Evolutionary conservation across 2,113 vertebrate species (phyloP).

Genomic region (Ceratotherium simum): DNA sequence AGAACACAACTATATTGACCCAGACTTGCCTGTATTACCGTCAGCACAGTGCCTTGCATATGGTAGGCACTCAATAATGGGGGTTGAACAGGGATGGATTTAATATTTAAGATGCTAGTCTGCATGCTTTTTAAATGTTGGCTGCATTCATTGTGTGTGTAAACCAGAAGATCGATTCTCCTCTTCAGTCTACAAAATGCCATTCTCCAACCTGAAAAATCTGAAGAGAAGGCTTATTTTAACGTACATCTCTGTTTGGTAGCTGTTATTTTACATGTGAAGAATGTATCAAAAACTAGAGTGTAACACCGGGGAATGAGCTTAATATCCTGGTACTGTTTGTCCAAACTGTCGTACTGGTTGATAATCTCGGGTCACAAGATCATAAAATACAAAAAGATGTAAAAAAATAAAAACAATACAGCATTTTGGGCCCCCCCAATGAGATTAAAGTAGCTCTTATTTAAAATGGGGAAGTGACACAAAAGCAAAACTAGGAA

Average conservation of each 20-base stretch:
- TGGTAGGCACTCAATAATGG: neutral
- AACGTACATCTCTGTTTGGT: neutral
- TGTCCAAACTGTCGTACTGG: neutral
- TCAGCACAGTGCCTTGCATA: neutral
- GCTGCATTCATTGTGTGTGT: neutral
- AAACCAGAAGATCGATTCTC: neutral
- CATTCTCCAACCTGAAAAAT: neutral
- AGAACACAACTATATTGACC: neutral
- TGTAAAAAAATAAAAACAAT: neutral
- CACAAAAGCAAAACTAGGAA: conserved; percentile 20
- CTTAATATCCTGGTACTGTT: neutral
- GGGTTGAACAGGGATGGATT: neutral
- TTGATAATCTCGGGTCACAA: neutral
- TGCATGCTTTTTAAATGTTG: neutral
- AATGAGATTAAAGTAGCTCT: neutral
- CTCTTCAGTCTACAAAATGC: neutral
- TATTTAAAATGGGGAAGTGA: conserved; percentile 33
- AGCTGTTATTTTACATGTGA: neutral
- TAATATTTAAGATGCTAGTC: neutral
- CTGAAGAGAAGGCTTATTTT: neutral
- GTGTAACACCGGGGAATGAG: neutral
- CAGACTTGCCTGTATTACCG: neutral
- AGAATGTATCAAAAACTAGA: neutral
- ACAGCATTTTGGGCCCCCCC: neutral
- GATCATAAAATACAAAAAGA: neutral